phyloP scores from a whole-genome alignment of 2,113 vertebrate genomes.

The Hystrix cristata region DNA sequence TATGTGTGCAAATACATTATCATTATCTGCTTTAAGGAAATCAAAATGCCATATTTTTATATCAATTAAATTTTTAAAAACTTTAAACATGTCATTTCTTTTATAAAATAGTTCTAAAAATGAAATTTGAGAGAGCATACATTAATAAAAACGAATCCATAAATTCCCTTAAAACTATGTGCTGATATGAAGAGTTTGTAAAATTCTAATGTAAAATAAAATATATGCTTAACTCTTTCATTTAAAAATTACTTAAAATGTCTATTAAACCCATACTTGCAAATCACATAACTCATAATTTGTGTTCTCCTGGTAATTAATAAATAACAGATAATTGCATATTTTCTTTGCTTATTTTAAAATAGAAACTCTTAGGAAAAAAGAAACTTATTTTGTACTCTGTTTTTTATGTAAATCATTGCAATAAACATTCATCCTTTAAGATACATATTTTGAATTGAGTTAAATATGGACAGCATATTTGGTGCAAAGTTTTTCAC shows the following conservation, averaged over 20 bases:
- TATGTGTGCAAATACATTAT: constrained; percentile 38
- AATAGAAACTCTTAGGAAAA: background rate
- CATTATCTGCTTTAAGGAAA: constrained; percentile 54
- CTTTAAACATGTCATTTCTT: constrained; percentile 5
- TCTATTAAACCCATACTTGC: background rate
- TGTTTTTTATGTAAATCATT: background rate
- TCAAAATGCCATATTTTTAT: constrained; percentile 25
- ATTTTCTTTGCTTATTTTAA: constrained; percentile 33
- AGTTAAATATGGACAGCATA: background rate
- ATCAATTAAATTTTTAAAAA: constrained; percentile 9
- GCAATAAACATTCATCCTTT: background rate
- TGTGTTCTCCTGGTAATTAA: background rate
- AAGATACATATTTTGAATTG: background rate
- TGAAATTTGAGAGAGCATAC: background rate
- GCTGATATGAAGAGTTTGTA: background rate
- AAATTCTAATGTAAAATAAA: background rate
- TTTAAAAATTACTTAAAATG: background rate
- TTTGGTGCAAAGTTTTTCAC: background rate
- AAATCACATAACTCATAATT: background rate
- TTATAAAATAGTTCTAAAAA: background rate
- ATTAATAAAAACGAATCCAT: background rate
- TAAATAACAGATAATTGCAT: background rate
- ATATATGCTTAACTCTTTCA: background rate
- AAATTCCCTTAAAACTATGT: constrained; percentile 30
- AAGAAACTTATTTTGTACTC: background rate